Percentiles rank a stretch among this genome's conserved stretches.
Conservation (phyloP, 2,888 invertebrate genomes). For the Scrobipalpa costella region DNA sequence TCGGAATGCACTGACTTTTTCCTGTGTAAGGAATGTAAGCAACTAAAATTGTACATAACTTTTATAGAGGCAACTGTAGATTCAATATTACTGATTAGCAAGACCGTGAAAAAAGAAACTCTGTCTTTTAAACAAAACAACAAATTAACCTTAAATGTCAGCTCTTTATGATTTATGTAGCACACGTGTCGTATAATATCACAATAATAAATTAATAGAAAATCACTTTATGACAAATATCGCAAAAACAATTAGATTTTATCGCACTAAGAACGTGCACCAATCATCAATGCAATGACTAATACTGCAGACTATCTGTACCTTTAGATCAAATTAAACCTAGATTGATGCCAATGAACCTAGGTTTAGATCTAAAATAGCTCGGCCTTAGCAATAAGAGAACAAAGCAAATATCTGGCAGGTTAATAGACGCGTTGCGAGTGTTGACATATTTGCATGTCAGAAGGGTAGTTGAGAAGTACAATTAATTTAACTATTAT, state of each 20-base stretch:
- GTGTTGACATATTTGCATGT: conserved; percentile 1
- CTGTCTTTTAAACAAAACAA: background rate
- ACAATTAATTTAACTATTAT: background rate
- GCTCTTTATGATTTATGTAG: background rate
- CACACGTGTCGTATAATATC: background rate
- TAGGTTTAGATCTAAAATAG: conserved; percentile 10
- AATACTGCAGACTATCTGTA: conserved; percentile 1
- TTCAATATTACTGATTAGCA: no score
- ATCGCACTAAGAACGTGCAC: background rate
- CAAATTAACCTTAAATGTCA: background rate
- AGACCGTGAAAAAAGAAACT: background rate
- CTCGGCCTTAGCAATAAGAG: conserved; percentile 8
- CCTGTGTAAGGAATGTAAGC: no score
- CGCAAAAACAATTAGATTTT: background rate
- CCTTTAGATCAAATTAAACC: conserved; percentile 18
- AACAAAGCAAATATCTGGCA: conserved; percentile 10
- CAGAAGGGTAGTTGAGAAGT: background rate
- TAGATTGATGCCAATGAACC: conserved; percentile 32
- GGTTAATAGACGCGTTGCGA: background rate
- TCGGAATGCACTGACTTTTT: background rate
- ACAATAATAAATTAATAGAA: background rate
- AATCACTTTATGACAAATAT: no score
- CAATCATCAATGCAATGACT: background rate
- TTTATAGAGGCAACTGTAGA: no score
- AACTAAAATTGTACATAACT: no score